Percentiles rank a stretch among this genome's conserved stretches.
phyloP scores from a whole-genome alignment of 2,797 vertebrate genomes.

The Helarctos malayanus region DNA sequence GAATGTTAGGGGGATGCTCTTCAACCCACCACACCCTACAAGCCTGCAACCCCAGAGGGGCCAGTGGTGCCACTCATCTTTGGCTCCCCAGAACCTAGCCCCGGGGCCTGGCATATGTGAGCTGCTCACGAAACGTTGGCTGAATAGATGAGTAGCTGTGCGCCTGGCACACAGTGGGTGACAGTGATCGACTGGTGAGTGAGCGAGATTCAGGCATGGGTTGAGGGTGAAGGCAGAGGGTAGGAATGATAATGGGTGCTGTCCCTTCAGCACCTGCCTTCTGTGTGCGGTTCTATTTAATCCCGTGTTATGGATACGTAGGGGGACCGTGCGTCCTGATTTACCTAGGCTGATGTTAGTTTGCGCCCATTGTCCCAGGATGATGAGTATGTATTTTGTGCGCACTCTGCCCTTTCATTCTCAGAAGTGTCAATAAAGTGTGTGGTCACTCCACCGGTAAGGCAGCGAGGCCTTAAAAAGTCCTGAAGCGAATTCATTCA shows the following conservation, averaged over 20 bases:
- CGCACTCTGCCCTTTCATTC: not conserved
- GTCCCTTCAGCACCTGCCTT: not conserved
- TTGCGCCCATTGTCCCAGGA: not conserved
- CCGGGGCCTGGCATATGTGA: not conserved
- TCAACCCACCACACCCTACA: not conserved
- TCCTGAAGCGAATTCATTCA: not conserved
- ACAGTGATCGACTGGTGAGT: not conserved
- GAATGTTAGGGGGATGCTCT: not conserved
- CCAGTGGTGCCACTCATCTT: not conserved
- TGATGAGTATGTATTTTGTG: not conserved
- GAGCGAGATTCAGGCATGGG: not conserved
- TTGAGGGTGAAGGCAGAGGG: not conserved
- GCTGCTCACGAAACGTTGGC: not conserved
- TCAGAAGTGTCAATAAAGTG: not conserved
- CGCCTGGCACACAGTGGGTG: accelerated
- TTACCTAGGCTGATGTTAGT: not conserved
- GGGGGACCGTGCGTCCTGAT: not conserved
- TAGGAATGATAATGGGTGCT: not conserved
- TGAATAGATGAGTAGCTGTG: not conserved
- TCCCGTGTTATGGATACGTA: not conserved
- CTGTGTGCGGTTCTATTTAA: not conserved
- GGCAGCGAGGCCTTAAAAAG: not conserved
- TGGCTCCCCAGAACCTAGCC: not conserved
- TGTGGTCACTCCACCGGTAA: not conserved
- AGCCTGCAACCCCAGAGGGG: not conserved